A percentile compares a stretch with the other conserved stretches of the same genome.
Evolutionary conservation across 2,797 vertebrate genomes (phyloP).

Genomic region (Bovichtus diacanthus): DNA sequence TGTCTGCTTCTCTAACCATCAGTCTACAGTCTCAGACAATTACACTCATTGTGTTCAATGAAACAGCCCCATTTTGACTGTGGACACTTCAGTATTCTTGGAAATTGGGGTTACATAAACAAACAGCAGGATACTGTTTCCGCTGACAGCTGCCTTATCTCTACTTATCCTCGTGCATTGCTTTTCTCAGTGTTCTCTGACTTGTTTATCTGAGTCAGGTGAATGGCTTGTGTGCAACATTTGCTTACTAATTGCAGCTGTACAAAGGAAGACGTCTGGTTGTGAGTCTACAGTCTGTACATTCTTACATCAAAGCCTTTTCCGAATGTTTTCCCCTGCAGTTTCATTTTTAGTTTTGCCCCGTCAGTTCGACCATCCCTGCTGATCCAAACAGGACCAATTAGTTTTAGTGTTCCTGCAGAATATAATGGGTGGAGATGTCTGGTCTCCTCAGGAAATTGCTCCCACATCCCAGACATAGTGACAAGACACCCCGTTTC

Average conservation of each 20-base stretch:
- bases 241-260: conserved; percentile 44
- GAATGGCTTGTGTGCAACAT: not conserved
- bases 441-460: conserved; percentile 78
- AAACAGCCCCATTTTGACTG: conserved; percentile 26
- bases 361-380: conserved; percentile 36
- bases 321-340: conserved; percentile 14
- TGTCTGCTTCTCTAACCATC: not conserved
- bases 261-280: conserved; percentile 22
- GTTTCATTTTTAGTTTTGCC: conserved; percentile 53
- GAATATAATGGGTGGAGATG: conserved; percentile 73
- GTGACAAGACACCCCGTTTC: conserved; percentile 38
- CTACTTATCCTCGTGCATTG: not conserved
- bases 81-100: conserved; percentile 29
- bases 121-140: conserved; percentile 64
- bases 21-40: not conserved
- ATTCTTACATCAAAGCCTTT: conserved; percentile 33
- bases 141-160: not conserved
- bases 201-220: conserved; percentile 61
- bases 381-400: conserved; percentile 49
- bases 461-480: conserved; percentile 66
- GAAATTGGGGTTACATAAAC: conserved; percentile 55
- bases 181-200: conserved; percentile 16
- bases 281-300: not conserved
- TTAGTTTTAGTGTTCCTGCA: conserved; percentile 77
- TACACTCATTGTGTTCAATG: not conserved